These are phyloP conservation scores for Mesochorus sp. DNA, from an alignment of 2,888 invertebrate species.

Conservation along the genomic window DNA sequence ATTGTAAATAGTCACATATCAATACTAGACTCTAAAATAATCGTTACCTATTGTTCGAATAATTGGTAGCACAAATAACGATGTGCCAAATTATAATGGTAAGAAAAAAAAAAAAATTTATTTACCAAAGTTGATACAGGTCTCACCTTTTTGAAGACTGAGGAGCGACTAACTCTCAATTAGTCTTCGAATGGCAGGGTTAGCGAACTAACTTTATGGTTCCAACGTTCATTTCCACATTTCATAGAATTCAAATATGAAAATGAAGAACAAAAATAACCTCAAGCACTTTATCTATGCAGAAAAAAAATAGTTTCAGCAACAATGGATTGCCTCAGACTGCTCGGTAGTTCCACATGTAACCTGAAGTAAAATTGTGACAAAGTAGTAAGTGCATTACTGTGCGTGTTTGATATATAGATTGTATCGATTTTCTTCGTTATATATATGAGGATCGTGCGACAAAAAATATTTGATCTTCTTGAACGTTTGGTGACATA, in stretches of 20 bases:
- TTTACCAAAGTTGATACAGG: too few relatives aligned
- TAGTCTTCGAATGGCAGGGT: too few relatives aligned
- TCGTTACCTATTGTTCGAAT: not conserved
- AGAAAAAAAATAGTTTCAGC: constrained; percentile 55
- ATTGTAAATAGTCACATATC: not conserved
- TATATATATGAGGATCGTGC: constrained; percentile 31
- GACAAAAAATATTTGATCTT: constrained; percentile 56
- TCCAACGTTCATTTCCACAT: too few relatives aligned
- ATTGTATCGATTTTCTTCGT: constrained; percentile 23
- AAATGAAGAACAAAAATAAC: not conserved
- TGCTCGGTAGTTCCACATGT: constrained; percentile 43
- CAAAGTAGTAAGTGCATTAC: constrained; percentile 27
- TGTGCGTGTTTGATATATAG: constrained; percentile 53
- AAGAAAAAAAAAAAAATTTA: constrained; percentile 23
- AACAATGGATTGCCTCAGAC: constrained; percentile 27
- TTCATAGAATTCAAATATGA: too few relatives aligned
- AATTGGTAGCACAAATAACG: too few relatives aligned
- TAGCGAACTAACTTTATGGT: too few relatives aligned
- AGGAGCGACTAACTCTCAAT: too few relatives aligned
- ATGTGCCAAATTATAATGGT: too few relatives aligned
- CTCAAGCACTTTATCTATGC: too few relatives aligned
- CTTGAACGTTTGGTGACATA: constrained; percentile 14
- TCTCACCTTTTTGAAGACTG: too few relatives aligned
- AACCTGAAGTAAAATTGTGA: constrained; percentile 27
- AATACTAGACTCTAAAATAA: not conserved